Evolutionary conservation across 2,797 vertebrate genomes (phyloP), one percentile per base, ranked within the genome.

Genomic region (Trichosurus vulpecula): DNA sequence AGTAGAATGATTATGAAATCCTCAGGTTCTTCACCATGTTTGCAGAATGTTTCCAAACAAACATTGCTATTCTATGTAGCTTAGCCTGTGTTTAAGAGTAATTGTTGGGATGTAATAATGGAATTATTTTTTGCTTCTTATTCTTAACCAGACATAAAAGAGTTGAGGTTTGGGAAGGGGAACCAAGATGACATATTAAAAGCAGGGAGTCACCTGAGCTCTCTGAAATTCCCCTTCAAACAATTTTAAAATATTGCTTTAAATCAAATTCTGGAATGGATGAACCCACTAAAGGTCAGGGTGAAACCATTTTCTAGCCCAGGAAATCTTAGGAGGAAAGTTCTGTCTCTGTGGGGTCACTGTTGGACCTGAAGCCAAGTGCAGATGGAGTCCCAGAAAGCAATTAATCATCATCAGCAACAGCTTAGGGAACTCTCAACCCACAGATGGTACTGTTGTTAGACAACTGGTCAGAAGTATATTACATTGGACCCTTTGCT

Each of bases 1-100:
- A 95, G 90, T 54, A 93, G 92, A n/a, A 25, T 95, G 92, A 95
- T 96, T 94, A 93, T 61, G 35, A 94, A 55, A 95, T 93, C 31
- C 52, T 35, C 89, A 57, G 92, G 30, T 0, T 91, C 41, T 95
- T 92, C 96, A 57, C 61, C 93, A 6, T 22, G 56, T 94, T 51
- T 92, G 12, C 41, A 54, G 52, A 91, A 30, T 89, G 3, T 94
- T 35, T 95, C 27, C 35, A 93, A 93, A 95, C 47, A 95, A 54
- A 61, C 22, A 1, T 22, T 92, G 6, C 56, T 27, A 5, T 93
- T 87, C 52, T 0, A 93, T 27, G 14, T 92, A 1, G 3, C 93
- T 92, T 41, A 91, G 19, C 66, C 31, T 57, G 61, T 81, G 53
- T 58, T 52, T 87, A 41, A 51, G 9, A 91, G 14, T 52, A 31